Conservation (phyloP, 2,113 vertebrate genomes). For the Hyaena hyaena region DNA sequence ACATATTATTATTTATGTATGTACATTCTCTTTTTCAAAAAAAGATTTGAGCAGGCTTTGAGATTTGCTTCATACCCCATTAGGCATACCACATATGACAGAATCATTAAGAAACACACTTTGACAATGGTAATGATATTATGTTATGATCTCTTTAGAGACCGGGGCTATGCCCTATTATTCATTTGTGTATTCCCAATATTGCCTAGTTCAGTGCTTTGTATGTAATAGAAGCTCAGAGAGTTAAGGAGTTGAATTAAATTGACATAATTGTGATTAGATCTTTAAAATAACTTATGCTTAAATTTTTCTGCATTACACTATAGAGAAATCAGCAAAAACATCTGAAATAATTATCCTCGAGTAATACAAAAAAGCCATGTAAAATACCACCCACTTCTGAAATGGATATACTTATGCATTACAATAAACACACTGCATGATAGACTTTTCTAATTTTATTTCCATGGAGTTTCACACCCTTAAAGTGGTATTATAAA, state of each 20-base stretch:
- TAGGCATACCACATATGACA: neutral
- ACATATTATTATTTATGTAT: neutral
- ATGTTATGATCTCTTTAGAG: neutral
- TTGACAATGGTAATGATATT: neutral
- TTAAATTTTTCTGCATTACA: slow-evolving; percentile 22
- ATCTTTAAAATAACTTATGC: slow-evolving; percentile 53
- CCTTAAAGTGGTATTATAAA: slow-evolving; percentile 41
- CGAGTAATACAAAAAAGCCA: slow-evolving; percentile 49
- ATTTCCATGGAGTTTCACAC: slow-evolving; percentile 12
- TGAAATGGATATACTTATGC: slow-evolving; percentile 19
- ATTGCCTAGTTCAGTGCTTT: neutral
- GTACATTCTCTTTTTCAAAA: slow-evolving; percentile 29
- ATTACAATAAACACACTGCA: slow-evolving; percentile 24
- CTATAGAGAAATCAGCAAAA: slow-evolving; percentile 27
- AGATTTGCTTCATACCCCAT: neutral
- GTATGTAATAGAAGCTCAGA: neutral
- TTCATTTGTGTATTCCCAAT: neutral
- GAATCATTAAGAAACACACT: slow-evolving; percentile 21
- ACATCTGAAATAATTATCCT: slow-evolving; percentile 48
- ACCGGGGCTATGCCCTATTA: neutral
- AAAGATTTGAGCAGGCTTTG: slow-evolving; percentile 7
- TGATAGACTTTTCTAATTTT: slow-evolving; percentile 28
- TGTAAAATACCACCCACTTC: slow-evolving; percentile 47
- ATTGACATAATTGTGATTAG: slow-evolving; percentile 11
- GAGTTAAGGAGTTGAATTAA: neutral